Percentiles rank a stretch among this genome's conserved stretches.
phyloP scores from a whole-genome alignment of 2,113 vertebrate species.

The Poeciliopsis retropinna region DNA sequence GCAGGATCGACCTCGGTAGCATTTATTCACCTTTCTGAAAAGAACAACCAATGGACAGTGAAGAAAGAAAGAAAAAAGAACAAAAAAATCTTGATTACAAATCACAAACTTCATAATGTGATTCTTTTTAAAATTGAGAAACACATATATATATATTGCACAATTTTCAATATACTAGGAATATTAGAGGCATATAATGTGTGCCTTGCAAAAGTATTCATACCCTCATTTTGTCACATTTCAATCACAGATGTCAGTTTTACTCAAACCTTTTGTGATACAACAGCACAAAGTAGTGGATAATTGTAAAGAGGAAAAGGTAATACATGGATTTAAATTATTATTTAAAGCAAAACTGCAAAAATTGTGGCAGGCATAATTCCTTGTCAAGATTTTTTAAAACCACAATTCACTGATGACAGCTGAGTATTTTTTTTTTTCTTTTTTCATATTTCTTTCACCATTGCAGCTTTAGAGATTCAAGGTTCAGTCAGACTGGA shows the following conservation, averaged over 20 bases:
- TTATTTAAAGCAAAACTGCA: background rate
- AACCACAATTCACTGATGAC: background rate
- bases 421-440: background rate
- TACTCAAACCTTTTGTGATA: background rate
- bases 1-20: slow-evolving; percentile 96
- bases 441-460: background rate
- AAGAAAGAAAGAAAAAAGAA: slow-evolving; percentile 40
- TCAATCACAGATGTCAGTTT: background rate
- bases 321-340: too few relatives aligned
- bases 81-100: slow-evolving; percentile 27
- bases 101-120: background rate
- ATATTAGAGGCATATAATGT: slow-evolving; percentile 7
- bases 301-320: too few relatives aligned
- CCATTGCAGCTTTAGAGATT: background rate
- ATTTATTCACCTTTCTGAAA: slow-evolving; percentile 99
- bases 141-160: background rate
- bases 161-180: background rate
- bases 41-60: slow-evolving; percentile 60
- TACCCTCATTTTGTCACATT: too few relatives aligned
- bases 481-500: too few relatives aligned
- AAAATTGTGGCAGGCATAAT: too few relatives aligned
- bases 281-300: background rate
- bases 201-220: background rate
- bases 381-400: background rate
- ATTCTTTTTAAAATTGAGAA: background rate